Conservation (phyloP, 2,113 vertebrate genomes). For the Ctenodactylus gundi region DNA sequence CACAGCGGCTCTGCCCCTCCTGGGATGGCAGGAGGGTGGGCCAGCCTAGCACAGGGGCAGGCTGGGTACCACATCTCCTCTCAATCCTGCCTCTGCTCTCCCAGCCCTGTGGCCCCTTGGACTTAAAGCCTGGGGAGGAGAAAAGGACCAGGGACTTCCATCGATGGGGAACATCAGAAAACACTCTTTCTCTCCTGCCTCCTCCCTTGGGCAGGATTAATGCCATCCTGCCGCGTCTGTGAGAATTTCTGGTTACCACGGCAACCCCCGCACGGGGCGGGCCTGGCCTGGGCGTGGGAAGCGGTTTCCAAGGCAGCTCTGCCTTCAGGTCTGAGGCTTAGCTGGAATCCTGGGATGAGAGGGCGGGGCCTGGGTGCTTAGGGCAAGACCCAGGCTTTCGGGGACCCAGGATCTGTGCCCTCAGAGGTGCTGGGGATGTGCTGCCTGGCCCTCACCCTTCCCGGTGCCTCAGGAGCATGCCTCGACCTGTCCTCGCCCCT, state of each 20-base stretch:
- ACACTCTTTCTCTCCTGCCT: background rate
- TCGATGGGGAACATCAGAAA: background rate
- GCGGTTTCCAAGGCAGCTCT: background rate
- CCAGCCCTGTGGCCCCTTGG: background rate
- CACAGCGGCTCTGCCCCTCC: background rate
- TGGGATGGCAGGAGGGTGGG: background rate
- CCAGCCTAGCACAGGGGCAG: background rate
- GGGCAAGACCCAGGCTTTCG: background rate
- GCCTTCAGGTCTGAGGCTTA: background rate
- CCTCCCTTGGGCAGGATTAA: background rate
- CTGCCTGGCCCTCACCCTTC: background rate
- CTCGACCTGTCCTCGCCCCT: background rate
- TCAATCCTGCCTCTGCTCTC: too few species aligned
- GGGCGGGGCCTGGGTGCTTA: background rate
- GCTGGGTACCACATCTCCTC: background rate
- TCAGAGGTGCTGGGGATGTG: background rate
- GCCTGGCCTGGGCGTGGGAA: background rate
- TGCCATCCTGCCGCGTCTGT: constrained; percentile 33
- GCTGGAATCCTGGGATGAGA: background rate
- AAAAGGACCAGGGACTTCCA: background rate
- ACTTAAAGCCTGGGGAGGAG: background rate
- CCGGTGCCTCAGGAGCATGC: background rate
- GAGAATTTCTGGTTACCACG: constrained; percentile 41
- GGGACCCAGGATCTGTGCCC: background rate
- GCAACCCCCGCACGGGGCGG: background rate